Evolutionary conservation across 2,113 vertebrate species (phyloP).

Genomic region (Chaenocephalus aceratus): DNA sequence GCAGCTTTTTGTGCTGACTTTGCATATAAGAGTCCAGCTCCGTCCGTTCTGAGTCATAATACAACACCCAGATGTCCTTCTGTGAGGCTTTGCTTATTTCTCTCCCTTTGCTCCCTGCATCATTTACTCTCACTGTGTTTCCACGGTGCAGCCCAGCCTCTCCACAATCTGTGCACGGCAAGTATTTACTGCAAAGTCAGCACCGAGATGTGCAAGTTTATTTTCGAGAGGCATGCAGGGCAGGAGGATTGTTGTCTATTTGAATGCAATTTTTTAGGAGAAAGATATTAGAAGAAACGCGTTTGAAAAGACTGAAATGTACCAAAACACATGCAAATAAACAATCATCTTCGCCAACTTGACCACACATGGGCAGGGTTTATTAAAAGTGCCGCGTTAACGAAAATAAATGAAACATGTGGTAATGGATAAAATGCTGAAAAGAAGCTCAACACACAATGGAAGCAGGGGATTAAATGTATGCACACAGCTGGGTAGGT

Average conservation of each 20-base stretch:
- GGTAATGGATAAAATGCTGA: no score
- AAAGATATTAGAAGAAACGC: no score
- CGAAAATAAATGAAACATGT: no score
- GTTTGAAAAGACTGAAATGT: no score
- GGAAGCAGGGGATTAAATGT: no score
- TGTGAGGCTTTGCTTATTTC: conserved; percentile 31
- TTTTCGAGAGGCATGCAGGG: not conserved
- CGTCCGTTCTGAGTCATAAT: conserved; percentile 36
- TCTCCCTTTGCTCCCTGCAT: conserved; percentile 23
- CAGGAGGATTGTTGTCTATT: conserved; percentile 5
- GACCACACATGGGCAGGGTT: no score
- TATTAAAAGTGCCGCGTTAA: no score
- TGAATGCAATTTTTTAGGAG: no score
- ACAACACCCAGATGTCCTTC: conserved; percentile 46
- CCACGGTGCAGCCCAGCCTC: conserved; percentile 4
- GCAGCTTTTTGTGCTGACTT: conserved; percentile 20
- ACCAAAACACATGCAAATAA: no score
- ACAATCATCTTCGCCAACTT: no score
- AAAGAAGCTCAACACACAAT: no score
- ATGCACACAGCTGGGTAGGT: no score
- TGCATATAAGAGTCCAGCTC: conserved; percentile 16
- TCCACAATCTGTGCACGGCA: conserved; percentile 33
- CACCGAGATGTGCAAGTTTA: not conserved
- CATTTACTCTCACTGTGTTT: conserved; percentile 34
- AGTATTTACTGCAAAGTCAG: conserved; percentile 29